These are phyloP conservation scores for Trichogramma pretiosum DNA, from an alignment of 1,140 invertebrate genomes.

Conservation along the genomic window DNA sequence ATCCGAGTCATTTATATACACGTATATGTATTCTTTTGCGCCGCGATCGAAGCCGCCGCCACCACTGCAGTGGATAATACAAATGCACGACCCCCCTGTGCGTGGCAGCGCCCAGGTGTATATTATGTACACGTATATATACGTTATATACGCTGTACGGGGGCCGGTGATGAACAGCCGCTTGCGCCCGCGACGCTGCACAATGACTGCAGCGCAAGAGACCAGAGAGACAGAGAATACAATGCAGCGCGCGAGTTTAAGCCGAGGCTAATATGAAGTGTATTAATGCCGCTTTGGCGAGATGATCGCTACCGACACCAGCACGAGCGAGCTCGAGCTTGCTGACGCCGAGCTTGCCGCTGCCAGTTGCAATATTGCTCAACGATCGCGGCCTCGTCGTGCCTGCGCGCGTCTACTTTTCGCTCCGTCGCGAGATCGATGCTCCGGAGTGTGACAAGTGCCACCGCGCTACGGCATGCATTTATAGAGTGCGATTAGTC, in stretches of 20 bases:
- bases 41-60: conserved; percentile 33
- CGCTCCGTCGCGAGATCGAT: conserved; percentile 22
- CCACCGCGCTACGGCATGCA: no score
- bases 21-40: conserved; percentile 38
- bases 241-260: conserved; percentile 43
- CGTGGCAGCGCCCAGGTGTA: conserved; percentile 21
- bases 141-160: no score
- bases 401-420: conserved; percentile 22
- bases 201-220: conserved; percentile 48
- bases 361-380: conserved; percentile 36
- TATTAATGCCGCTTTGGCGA: conserved; percentile 48
- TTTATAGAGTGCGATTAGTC: no score
- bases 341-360: background rate
- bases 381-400: conserved; percentile 38
- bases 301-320: conserved; percentile 42
- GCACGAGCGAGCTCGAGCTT: conserved; percentile 9
- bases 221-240: conserved; percentile 36
- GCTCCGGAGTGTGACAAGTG: background rate
- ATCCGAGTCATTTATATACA: no score
- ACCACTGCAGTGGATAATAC: no score
- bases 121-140: no score
- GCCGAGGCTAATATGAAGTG: conserved; percentile 47
- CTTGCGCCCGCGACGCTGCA: conserved; percentile 43
- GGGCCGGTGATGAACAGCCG: conserved; percentile 37
- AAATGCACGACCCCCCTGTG: conserved; percentile 35